Conservation (phyloP, 2,113 vertebrate genomes). For the Oenanthe melanoleuca region DNA sequence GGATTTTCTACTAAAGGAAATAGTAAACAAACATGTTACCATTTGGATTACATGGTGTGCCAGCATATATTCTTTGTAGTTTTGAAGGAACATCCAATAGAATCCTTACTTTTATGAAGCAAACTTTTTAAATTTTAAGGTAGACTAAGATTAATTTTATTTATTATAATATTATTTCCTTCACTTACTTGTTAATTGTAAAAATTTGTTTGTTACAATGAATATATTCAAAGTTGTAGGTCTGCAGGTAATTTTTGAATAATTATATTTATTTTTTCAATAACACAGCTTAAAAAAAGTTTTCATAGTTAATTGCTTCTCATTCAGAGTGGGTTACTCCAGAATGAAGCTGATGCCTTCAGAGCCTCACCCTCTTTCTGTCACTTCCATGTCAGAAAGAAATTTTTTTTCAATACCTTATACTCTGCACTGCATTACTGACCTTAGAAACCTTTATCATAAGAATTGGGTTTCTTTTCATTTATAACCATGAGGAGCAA, state of each 20-base stretch:
- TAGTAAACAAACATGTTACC: slow-evolving; percentile 21
- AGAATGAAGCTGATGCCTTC: background rate
- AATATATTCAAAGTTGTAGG: background rate
- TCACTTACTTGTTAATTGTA: background rate
- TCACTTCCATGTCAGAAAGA: background rate
- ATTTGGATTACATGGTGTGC: slow-evolving; percentile 3
- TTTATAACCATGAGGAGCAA: background rate
- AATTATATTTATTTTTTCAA: background rate
- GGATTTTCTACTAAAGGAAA: slow-evolving; percentile 33
- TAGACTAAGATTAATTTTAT: background rate
- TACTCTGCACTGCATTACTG: background rate
- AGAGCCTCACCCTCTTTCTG: background rate
- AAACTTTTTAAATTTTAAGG: slow-evolving; percentile 7
- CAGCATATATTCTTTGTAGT: background rate
- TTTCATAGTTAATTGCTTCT: background rate
- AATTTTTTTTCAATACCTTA: background rate
- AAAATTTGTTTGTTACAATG: background rate
- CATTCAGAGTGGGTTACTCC: background rate
- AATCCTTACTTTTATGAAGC: background rate
- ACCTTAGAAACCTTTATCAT: background rate
- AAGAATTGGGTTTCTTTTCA: background rate
- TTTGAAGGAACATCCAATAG: background rate
- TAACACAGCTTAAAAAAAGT: background rate
- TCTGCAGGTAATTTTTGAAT: background rate
- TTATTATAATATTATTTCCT: background rate